phyloP scores from a whole-genome alignment of 2,113 vertebrate species.

The Odocoileus virginianus region DNA sequence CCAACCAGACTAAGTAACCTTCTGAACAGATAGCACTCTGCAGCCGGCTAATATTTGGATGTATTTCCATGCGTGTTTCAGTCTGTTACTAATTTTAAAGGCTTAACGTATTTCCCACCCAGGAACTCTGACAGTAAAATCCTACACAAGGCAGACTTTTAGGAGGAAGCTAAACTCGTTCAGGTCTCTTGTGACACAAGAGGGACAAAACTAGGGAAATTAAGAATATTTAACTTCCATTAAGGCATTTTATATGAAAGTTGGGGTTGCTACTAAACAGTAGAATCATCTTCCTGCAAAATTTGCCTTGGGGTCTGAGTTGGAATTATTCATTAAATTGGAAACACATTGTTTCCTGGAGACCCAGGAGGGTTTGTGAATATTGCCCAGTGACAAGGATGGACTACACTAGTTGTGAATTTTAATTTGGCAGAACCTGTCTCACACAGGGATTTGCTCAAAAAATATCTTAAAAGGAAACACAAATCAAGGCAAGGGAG shows the following conservation, averaged over 20 bases:
- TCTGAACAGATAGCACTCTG: background rate
- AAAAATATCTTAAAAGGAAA: background rate
- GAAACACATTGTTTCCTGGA: background rate
- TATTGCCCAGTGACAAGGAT: background rate
- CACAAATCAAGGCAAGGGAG: background rate
- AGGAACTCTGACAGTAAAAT: slow-evolving; percentile 52
- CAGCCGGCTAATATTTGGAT: background rate
- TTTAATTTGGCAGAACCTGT: background rate
- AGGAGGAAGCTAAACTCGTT: background rate
- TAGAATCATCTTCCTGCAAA: background rate
- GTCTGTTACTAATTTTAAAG: slow-evolving; percentile 66
- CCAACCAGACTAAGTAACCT: background rate
- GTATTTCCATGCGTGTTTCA: background rate
- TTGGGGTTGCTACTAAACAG: slow-evolving; percentile 12
- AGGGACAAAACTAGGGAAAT: slow-evolving; percentile 38
- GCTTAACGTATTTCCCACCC: slow-evolving; percentile 65
- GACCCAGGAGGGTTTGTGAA: background rate
- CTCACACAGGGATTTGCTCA: background rate
- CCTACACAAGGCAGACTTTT: background rate
- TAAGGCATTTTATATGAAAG: slow-evolving; percentile 9
- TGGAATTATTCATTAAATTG: background rate
- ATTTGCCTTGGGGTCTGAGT: background rate
- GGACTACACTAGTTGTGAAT: background rate
- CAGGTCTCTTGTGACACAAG: background rate
- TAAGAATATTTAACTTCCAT: slow-evolving; percentile 52